Evolutionary conservation across 2,888 invertebrate genomes (phyloP).

Genomic region (Tipula vernalis): DNA sequence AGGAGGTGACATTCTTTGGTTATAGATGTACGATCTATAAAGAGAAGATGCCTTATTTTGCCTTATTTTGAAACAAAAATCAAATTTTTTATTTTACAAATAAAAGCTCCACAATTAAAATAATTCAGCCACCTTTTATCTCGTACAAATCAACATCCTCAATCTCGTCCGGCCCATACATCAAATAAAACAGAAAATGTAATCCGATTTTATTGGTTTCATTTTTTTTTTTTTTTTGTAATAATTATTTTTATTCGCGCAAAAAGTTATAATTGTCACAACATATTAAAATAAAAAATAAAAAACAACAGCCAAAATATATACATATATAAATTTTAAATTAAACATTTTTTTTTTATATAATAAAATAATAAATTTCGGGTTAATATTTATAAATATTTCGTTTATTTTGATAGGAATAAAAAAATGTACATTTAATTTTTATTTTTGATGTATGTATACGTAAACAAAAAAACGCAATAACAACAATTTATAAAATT

Average conservation of each 20-base stretch:
- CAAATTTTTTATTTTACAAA: no score
- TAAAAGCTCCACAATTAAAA: no score
- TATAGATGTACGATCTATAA: no score
- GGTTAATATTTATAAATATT: neutral
- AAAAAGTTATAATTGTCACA: neutral
- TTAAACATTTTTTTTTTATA: neutral
- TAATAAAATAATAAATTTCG: neutral
- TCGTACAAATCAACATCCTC: neutral
- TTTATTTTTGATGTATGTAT: neutral
- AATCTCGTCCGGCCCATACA: neutral
- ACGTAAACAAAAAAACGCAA: neutral
- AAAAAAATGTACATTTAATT: neutral
- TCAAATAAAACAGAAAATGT: neutral
- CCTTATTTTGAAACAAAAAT: no score
- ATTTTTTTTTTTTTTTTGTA: neutral
- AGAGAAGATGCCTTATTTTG: no score
- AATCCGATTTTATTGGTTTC: neutral
- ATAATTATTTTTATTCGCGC: neutral
- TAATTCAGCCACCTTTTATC: neutral
- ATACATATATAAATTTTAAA: neutral
- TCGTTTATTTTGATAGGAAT: neutral
- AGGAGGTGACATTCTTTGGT: no score
- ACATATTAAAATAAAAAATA: neutral
- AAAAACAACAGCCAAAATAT: neutral
- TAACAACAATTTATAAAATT: neutral